Conservation (phyloP, 2,797 vertebrate species). For the Ambastaia sidthimunki region DNA sequence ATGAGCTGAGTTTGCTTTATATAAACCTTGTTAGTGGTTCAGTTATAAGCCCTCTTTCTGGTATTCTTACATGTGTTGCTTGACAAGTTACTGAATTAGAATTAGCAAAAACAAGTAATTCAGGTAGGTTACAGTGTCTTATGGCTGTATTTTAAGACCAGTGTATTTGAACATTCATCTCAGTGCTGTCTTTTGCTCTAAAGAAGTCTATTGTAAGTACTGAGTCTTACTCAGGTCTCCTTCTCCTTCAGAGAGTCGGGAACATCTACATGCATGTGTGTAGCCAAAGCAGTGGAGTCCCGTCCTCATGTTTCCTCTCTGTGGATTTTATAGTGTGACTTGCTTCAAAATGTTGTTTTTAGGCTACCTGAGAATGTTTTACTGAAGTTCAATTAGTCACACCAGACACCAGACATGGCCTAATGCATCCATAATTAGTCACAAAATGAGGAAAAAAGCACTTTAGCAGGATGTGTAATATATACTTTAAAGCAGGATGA, state of each 20-base stretch:
- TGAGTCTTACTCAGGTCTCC: constrained; percentile 35
- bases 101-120: too few species aligned
- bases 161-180: too few species aligned
- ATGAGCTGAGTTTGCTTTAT: too few species aligned
- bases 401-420: constrained; percentile 30
- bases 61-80: too few species aligned
- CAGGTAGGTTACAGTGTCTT: too few species aligned
- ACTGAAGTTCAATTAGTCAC: constrained; percentile 4
- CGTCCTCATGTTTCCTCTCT: not conserved
- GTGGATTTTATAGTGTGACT: constrained; percentile 6
- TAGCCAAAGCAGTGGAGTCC: not conserved
- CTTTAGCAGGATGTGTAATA: too few species aligned
- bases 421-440: constrained; percentile 47
- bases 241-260: constrained; percentile 9
- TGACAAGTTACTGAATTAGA: too few species aligned
- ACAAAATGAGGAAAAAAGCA: constrained; percentile 39
- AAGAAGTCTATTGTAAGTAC: too few species aligned
- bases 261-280: not conserved
- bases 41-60: too few species aligned
- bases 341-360: constrained; percentile 40
- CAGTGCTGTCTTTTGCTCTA: too few species aligned
- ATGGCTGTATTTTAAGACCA: too few species aligned
- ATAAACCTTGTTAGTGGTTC: too few species aligned
- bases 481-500: constrained; percentile 9
- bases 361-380: constrained; percentile 3